phyloP scores from a whole-genome alignment of 2,113 vertebrate species.

The Gallinago undulata region DNA sequence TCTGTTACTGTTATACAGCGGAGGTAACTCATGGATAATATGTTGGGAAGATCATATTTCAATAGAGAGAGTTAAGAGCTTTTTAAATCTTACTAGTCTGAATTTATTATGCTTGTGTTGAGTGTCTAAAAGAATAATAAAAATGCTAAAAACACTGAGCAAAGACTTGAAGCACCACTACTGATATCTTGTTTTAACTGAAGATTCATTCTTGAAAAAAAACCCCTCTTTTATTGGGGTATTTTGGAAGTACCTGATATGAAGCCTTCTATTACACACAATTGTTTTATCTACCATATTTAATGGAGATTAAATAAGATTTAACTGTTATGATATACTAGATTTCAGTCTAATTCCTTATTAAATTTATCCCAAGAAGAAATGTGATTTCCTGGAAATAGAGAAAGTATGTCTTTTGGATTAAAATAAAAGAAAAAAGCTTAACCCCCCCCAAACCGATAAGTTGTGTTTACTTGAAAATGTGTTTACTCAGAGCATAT shows the following conservation, averaged over 20 bases:
- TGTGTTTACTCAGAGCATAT: background rate
- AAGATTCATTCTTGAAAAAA: background rate
- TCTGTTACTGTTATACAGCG: background rate
- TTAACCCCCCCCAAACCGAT: background rate
- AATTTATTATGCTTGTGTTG: background rate
- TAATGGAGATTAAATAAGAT: constrained; percentile 35
- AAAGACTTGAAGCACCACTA: background rate
- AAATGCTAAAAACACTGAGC: background rate
- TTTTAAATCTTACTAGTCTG: constrained; percentile 21
- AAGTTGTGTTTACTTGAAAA: background rate
- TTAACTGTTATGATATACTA: constrained; percentile 8
- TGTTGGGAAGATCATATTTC: background rate
- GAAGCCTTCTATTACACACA: constrained; percentile 4
- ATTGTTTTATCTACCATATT: constrained; percentile 24
- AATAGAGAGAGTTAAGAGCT: background rate
- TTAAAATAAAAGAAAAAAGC: background rate
- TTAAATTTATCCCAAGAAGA: background rate
- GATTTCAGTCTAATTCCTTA: background rate
- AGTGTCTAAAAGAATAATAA: background rate
- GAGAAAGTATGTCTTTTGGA: background rate
- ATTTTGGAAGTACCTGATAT: constrained; percentile 5
- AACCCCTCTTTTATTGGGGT: background rate
- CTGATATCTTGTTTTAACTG: constrained; percentile 23
- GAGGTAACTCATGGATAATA: background rate
- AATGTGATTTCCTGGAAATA: background rate